Evolutionary conservation across 2,797 vertebrate genomes (phyloP).

Genomic region (Typhlichthys subterraneus): DNA sequence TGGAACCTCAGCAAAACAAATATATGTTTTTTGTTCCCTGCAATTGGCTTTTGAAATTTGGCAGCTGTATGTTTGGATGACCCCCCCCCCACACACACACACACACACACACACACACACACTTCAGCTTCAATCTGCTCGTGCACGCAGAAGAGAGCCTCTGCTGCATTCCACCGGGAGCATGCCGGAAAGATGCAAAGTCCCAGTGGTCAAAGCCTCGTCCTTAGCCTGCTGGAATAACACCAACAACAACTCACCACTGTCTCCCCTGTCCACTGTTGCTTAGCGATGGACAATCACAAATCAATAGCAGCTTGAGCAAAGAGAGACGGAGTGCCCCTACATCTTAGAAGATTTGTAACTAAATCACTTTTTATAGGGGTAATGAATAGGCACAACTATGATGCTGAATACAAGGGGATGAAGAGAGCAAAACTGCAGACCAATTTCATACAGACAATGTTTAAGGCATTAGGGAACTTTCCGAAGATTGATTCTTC

Average conservation of each 20-base stretch:
- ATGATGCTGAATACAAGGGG: constrained; percentile 2
- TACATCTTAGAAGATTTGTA: constrained; percentile 1
- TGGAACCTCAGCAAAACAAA: constrained; percentile 20
- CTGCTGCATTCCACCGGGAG: constrained; percentile 55
- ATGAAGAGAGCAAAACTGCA: constrained; percentile 33
- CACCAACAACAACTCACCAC: constrained; percentile 52
- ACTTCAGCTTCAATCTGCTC: constrained; percentile 46
- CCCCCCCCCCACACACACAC: background rate
- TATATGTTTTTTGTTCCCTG: constrained; percentile 29
- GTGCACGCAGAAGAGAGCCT: constrained; percentile 47
- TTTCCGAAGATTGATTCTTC: constrained; percentile 11
- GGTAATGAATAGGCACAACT: constrained; percentile 21
- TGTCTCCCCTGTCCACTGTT: constrained; percentile 51
- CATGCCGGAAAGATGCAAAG: constrained; percentile 52
- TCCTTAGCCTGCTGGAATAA: constrained; percentile 64
- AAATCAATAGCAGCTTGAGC: constrained; percentile 34
- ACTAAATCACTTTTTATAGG: constrained; percentile 14
- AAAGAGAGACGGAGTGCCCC: constrained; percentile 5
- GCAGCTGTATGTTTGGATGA: constrained; percentile 39
- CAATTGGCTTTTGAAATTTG: constrained; percentile 59
- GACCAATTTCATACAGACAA: background rate
- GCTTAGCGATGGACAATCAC: constrained; percentile 59
- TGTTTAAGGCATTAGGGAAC: background rate
- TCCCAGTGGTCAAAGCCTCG: constrained; percentile 57
- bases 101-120: no score